phyloP scores from a whole-genome alignment of 2,888 invertebrate species.

The Congeria kusceri region DNA sequence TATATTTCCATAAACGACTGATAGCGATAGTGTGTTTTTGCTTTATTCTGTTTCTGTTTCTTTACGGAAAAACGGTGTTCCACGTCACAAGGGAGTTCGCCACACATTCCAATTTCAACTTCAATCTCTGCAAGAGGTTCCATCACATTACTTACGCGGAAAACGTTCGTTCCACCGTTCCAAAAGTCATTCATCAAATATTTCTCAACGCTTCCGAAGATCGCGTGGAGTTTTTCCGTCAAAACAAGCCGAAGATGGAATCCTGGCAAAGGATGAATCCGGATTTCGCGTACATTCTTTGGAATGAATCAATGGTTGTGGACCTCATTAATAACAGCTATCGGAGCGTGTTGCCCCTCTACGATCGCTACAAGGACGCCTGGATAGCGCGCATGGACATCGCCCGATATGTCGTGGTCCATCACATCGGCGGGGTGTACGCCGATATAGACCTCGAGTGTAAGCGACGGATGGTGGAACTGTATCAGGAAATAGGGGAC shows the following conservation, averaged over 20 bases:
- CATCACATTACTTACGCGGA: constrained; percentile 33
- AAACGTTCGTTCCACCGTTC: constrained; percentile 22
- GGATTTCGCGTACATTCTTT: constrained; percentile 42
- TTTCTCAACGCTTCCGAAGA: constrained; percentile 48
- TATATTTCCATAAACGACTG: constrained; percentile 8
- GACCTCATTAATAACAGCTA: constrained; percentile 43
- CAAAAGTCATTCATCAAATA: constrained; percentile 49
- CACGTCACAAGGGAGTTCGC: constrained; percentile 27
- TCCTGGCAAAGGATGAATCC: constrained; percentile 45
- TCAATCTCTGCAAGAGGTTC: constrained; percentile 34
- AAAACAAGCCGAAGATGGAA: constrained; percentile 36
- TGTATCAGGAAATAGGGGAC: constrained; percentile 40
- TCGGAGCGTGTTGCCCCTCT: constrained; percentile 31
- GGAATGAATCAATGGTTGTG: constrained; percentile 50
- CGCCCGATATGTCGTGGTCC: constrained; percentile 46
- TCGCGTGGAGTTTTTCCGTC: constrained; percentile 35
- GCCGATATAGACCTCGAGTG: constrained; percentile 49
- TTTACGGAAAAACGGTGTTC: constrained; percentile 30
- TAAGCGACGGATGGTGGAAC: constrained; percentile 35
- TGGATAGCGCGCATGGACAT: constrained; percentile 54
- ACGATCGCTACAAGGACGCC: constrained; percentile 29
- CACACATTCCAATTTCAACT: constrained; percentile 35
- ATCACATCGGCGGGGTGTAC: constrained; percentile 49
- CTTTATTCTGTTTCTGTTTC: constrained; percentile 6
- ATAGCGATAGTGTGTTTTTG: not conserved